Base-by-base conservation (phyloP, 35 echinoderm and acorn worm species). In the Ophiothrix spiculata region DNA sequence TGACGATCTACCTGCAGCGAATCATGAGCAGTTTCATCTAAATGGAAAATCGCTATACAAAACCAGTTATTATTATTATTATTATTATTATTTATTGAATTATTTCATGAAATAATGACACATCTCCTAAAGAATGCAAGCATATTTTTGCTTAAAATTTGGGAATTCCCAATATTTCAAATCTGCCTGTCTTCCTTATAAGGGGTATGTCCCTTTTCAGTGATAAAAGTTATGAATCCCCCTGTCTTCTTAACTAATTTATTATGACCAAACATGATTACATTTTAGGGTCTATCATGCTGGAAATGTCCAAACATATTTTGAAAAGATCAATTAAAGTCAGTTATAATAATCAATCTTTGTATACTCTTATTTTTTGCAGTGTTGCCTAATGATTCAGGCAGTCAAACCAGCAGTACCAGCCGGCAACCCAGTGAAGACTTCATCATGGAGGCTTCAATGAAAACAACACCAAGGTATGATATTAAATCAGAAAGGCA, bases 371-470 rank as follows among this genome's bases (percentile, higher is more conserved):
- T 76, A 12, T 75, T 21, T 14, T 49, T 64, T n/a, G 0, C 74
- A 86, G 84, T 86, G 2, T 35, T 86, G 25, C 84, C 84, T 13
- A 86, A 86, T 77, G 84, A 86, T 32, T 37, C 38, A 15, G 38
- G 31, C 21, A 36, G 64, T 1, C 39, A 37, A 15, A 64, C 46
- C 1, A 74, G 45, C 19, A 40, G 69, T 40, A 86, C 69, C 29
- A 86, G 37, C 23, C 17, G 60, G 29, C 60, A 69, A 39, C 84
- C 84, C 0, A 86, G 64, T 86, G 84, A 86, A 76, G 84, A 86
- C 38, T 29, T 40, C 74, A 77, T 86, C 10, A 86, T 76, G 64
- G 84, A 25, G 17, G 36, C 42, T 14, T 39, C 84, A 86, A 17
- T 39, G 69, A 41, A 75, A 31, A 0, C 75, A 54, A n/a, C n/a